These are phyloP conservation scores for Echinometra lucunter DNA, from an alignment of 53 echinoderm and acorn worm species.

Conservation along the genomic window DNA sequence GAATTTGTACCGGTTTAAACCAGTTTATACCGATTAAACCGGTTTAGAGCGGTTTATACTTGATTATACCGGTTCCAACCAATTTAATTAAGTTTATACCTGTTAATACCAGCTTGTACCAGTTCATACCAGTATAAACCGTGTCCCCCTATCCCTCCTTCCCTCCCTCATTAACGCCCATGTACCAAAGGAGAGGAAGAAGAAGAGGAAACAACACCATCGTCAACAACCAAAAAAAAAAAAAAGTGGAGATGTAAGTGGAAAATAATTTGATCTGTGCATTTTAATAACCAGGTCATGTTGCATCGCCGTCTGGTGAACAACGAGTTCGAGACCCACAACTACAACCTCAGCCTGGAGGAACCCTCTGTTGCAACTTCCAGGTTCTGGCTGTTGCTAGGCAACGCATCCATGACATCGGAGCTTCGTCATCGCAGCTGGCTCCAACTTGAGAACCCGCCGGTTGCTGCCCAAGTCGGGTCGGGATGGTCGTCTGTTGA, in stretches of 20 bases:
- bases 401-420: constrained; percentile 77
- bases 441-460: constrained; percentile 85
- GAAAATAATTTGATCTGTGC: neutral
- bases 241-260: neutral
- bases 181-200: neutral
- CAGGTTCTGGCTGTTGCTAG: constrained; percentile 82
- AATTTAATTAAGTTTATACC: no score
- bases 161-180: no score
- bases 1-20: no score
- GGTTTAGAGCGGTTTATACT: no score
- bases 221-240: neutral
- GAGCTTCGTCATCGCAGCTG: constrained; percentile 80
- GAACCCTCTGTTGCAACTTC: constrained; percentile 75
- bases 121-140: no score
- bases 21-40: no score
- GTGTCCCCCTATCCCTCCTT: no score
- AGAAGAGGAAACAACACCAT: neutral
- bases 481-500: neutral
- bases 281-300: constrained; percentile 77
- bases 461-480: constrained; percentile 67
- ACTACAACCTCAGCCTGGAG: constrained; percentile 83
- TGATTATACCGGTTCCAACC: no score
- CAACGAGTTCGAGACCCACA: constrained; percentile 77
- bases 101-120: no score
- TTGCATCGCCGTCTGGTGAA: constrained; percentile 83